Base-by-base conservation (phyloP, 1,140 invertebrate genomes). In the Protaetia brevitarsis region DNA sequence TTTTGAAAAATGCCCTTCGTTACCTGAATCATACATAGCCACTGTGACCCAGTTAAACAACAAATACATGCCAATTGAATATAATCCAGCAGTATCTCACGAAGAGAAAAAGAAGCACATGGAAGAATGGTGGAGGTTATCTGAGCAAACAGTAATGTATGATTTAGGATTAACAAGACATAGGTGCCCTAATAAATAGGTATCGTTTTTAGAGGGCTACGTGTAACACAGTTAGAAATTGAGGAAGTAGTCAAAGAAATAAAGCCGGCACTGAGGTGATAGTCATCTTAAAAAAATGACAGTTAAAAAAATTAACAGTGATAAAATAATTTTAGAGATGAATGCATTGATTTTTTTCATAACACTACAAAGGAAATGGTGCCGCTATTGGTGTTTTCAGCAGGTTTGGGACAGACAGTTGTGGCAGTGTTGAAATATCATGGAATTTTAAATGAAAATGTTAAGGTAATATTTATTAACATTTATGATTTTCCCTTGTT, bases 351-450 rank as follows among this genome's bases (percentile, higher is more conserved):
- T 37, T 79, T 96, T 21, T 89, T 97, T 71, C 71, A 84, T n/a
- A 82, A 81, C 66, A 80, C 96, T 11, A 71, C 89, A 29, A 71
- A 75, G 3, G 74, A 84, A 2, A 77, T 87, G 56, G 87, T 98
- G 16, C 96, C 96, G 0, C 80, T 97, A 11, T 77, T 98, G 27
- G 90, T 98, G 26, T 96, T 98, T 79, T 97, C 94, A 28, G 96
- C 96, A 29, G 96, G 96, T 0, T 83, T 98, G 26, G 96, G 96
- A 0, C 89, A 96, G 74, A 84, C 92, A 4, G 89, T 97, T 0
- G 82, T 89, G 19, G 86, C 89, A 41, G 84, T 94, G 7, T 80
- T 99, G 7, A 82, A 83, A 21, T 85, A 90, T 63, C 85, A 91
- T 63, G 80, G 88, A 67, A 81, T 91, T 1, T 78, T 89, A 19